Conservation (phyloP, 2,113 vertebrate species). For the Aramus guarauna region DNA sequence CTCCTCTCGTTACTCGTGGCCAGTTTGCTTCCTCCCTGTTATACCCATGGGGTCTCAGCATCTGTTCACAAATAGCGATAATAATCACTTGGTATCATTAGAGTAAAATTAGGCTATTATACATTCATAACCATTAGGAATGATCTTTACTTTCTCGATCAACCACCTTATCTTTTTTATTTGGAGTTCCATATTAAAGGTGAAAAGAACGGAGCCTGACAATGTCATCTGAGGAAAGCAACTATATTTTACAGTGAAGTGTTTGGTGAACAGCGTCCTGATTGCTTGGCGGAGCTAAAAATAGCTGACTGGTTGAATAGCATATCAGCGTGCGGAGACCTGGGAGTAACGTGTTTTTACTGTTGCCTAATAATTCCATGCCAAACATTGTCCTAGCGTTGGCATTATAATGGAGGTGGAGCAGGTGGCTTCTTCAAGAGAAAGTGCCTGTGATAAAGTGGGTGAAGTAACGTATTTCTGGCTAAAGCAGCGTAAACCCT, state of each 20-base stretch:
- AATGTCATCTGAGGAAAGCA: slow-evolving; percentile 36
- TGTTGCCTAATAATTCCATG: background rate
- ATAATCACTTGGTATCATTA: background rate
- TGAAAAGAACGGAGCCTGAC: background rate
- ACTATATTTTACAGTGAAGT: slow-evolving; percentile 48
- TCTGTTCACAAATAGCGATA: background rate
- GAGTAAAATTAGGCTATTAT: background rate
- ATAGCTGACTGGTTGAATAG: background rate
- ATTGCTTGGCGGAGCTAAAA: slow-evolving; percentile 27
- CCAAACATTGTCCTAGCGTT: background rate
- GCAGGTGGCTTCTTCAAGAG: background rate
- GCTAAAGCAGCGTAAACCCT: background rate
- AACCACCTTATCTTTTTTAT: background rate
- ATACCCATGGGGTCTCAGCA: background rate
- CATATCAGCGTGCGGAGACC: background rate
- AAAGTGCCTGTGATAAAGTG: background rate
- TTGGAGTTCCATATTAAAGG: background rate
- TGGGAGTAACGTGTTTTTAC: background rate
- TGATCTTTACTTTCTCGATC: background rate
- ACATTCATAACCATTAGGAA: background rate
- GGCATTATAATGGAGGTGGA: background rate
- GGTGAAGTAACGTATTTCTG: background rate
- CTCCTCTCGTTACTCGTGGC: background rate
- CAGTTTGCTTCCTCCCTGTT: background rate
- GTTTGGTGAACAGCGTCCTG: slow-evolving; percentile 34